These are phyloP conservation scores for Pyrgilauda ruficollis DNA, from an alignment of 2,113 vertebrate genomes.

Conservation along the genomic window DNA sequence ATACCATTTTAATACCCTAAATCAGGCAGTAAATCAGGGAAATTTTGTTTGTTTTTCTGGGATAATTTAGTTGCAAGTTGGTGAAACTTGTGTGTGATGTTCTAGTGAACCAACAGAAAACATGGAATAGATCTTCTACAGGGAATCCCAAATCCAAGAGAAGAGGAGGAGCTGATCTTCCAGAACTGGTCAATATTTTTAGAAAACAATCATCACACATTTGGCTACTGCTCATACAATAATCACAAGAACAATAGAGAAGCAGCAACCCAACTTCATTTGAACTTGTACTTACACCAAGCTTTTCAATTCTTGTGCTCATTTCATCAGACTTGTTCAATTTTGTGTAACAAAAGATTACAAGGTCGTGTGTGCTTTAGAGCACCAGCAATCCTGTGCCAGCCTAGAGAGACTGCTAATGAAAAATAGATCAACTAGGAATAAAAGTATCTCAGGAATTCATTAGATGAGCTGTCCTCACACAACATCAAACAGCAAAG, in stretches of 20 bases:
- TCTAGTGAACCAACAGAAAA: neutral
- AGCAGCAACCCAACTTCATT: neutral
- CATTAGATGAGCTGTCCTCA: neutral
- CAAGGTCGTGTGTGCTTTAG: accelerated
- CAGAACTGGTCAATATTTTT: neutral
- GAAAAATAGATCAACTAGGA: neutral
- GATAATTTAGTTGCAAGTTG: neutral
- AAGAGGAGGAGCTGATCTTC: neutral
- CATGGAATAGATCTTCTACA: neutral
- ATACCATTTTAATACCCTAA: neutral
- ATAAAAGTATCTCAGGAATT: neutral
- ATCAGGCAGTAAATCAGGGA: neutral
- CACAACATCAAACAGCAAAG: neutral
- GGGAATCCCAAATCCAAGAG: neutral
- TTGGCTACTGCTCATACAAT: neutral
- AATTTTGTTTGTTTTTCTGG: neutral
- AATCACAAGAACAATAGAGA: accelerated
- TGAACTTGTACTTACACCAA: neutral
- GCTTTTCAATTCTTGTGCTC: neutral
- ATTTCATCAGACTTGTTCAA: neutral
- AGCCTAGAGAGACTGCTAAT: neutral
- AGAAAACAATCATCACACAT: neutral
- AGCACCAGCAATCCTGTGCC: neutral
- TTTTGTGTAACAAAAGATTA: neutral
- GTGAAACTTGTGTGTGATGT: neutral